phyloP scores from a whole-genome alignment of 2,797 vertebrate genomes.

The Myripristis murdjan region DNA sequence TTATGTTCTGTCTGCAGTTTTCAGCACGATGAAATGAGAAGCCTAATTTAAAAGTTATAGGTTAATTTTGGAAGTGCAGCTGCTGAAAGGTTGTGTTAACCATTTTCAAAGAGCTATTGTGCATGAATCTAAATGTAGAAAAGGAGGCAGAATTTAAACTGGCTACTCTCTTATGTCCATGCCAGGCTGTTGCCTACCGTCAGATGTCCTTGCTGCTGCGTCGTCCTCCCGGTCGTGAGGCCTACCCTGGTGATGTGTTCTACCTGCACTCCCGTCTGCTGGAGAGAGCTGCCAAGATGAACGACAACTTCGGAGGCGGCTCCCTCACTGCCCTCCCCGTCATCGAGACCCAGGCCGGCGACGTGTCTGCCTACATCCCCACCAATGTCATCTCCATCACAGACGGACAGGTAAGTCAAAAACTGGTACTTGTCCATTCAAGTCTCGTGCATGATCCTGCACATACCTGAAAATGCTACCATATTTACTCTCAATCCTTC shows the following conservation, averaged over 20 bases:
- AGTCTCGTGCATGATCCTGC: neutral
- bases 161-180: too few relatives aligned
- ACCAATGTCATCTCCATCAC: slow-evolving; percentile 99
- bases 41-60: too few relatives aligned
- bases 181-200: slow-evolving; percentile 95
- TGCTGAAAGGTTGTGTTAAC: neutral
- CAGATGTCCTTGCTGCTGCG: slow-evolving; percentile 98
- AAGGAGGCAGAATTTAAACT: neutral
- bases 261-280: slow-evolving; percentile 97
- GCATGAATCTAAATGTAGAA: neutral
- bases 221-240: slow-evolving; percentile 96
- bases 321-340: slow-evolving; percentile 96
- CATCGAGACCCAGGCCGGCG: slow-evolving; percentile 97
- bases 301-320: slow-evolving; percentile 96
- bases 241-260: slow-evolving; percentile 98
- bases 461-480: too few relatives aligned
- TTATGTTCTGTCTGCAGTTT: too few relatives aligned
- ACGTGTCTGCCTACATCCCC: slow-evolving; percentile 99
- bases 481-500: slow-evolving; percentile 1
- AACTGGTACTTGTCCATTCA: neutral
- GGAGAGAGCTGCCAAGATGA: slow-evolving; percentile 98
- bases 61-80: too few relatives aligned
- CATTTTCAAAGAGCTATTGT: neutral
- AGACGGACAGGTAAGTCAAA: slow-evolving; percentile 91
- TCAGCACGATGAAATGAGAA: too few relatives aligned